Conservation (phyloP, 2,888 invertebrate species). For the Alviniconcha strummeri region DNA sequence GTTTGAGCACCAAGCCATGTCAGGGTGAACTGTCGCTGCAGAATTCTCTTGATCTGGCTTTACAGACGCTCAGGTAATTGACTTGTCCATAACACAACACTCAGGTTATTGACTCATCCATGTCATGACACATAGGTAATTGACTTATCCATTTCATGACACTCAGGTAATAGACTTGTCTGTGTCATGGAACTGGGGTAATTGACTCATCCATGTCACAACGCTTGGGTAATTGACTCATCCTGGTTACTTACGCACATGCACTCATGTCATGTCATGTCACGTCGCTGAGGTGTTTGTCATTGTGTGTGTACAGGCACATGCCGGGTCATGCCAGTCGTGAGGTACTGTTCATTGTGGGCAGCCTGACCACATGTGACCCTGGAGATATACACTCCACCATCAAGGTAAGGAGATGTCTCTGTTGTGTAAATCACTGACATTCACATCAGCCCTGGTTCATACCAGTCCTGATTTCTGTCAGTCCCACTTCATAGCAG, state of each 20-base stretch:
- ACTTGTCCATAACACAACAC: background rate
- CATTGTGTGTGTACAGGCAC: slow-evolving; percentile 74
- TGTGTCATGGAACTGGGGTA: too few relatives aligned
- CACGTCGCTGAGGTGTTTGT: too few relatives aligned
- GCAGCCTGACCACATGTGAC: slow-evolving; percentile 96
- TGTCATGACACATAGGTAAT: background rate
- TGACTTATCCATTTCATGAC: background rate
- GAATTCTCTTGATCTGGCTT: slow-evolving; percentile 92
- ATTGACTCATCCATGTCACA: too few relatives aligned
- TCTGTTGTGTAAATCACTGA: too few relatives aligned
- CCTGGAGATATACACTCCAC: slow-evolving; percentile 93
- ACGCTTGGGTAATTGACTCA: too few relatives aligned
- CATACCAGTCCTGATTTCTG: too few relatives aligned
- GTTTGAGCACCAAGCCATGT: slow-evolving; percentile 80
- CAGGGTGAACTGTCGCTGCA: slow-evolving; percentile 96
- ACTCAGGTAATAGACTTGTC: too few relatives aligned
- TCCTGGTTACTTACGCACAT: too few relatives aligned
- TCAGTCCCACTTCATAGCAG: too few relatives aligned
- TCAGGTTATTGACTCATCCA: background rate
- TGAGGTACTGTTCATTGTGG: slow-evolving; percentile 93
- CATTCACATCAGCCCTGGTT: too few relatives aligned
- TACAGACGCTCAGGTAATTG: slow-evolving; percentile 82
- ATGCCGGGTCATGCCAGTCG: slow-evolving; percentile 96
- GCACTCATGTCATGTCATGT: too few relatives aligned
- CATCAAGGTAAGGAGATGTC: slow-evolving; percentile 78